Conservation (phyloP, 2,888 invertebrate species). For the Calliphora vomitoria region DNA sequence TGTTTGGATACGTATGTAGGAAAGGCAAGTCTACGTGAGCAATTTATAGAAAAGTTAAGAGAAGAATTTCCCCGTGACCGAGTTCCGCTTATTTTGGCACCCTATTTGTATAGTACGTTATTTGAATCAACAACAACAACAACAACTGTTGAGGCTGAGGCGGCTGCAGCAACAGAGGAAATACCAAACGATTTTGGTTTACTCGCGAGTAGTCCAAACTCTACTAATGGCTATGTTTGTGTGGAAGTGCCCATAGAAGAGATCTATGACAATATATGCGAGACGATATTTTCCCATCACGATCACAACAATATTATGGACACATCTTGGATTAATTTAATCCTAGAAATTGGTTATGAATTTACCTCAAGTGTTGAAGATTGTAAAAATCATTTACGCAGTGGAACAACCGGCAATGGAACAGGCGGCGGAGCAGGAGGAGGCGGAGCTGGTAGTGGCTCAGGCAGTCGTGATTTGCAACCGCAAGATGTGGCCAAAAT, state of each 20-base stretch:
- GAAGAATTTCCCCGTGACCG: conserved; percentile 95
- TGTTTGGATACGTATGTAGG: conserved; percentile 85
- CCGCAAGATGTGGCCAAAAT: conserved; percentile 94
- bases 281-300: conserved; percentile 81
- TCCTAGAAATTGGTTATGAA: conserved; percentile 94
- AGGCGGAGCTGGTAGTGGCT: neutral
- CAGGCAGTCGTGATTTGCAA: conserved; percentile 90
- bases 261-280: conserved; percentile 83
- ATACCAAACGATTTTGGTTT: neutral
- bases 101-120: conserved; percentile 88
- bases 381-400: conserved; percentile 93
- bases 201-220: neutral
- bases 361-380: conserved; percentile 95
- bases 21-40: conserved; percentile 75
- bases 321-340: conserved; percentile 93
- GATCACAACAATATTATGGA: conserved; percentile 87
- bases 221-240: conserved; percentile 76
- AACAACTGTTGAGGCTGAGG: conserved; percentile 28
- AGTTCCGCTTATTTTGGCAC: conserved; percentile 95
- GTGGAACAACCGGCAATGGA: conserved; percentile 86
- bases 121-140: conserved; percentile 26
- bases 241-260: conserved; percentile 82
- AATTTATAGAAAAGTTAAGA: conserved; percentile 92
- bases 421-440: conserved; percentile 86
- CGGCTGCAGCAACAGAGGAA: neutral